Percentiles rank a stretch among this genome's conserved stretches.
phyloP scores from a whole-genome alignment of 2,888 invertebrate genomes.

The Gerosis bhagava region DNA sequence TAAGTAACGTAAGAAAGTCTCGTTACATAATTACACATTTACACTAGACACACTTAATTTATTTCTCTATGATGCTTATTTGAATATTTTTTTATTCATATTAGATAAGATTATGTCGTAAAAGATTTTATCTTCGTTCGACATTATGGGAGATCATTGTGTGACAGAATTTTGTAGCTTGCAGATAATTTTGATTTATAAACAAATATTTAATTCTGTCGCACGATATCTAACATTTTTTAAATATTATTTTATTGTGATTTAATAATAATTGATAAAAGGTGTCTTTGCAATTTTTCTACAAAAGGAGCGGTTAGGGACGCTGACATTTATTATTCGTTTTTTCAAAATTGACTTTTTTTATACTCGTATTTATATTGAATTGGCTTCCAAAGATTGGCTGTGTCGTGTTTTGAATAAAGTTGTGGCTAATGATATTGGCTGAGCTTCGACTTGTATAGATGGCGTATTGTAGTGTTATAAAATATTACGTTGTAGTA shows the following conservation, averaged over 20 bases:
- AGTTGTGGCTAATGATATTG: slow-evolving; percentile 9
- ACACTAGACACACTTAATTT: slow-evolving; percentile 1
- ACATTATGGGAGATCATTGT: too few relatives aligned
- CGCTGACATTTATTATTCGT: slow-evolving; percentile 9
- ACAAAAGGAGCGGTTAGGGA: slow-evolving; percentile 19
- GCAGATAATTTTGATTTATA: too few relatives aligned
- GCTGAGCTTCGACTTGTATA: background rate
- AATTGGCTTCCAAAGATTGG: slow-evolving; percentile 17
- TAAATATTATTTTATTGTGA: too few relatives aligned
- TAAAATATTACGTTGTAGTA: too few relatives aligned
- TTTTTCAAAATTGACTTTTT: slow-evolving; percentile 3
- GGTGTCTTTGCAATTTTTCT: slow-evolving; percentile 12
- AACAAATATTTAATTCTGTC: too few relatives aligned
- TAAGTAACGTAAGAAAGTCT: too few relatives aligned
- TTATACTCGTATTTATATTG: background rate
- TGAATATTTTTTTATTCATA: too few relatives aligned
- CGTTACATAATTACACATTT: slow-evolving; percentile 16
- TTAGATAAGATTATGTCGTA: too few relatives aligned
- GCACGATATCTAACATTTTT: too few relatives aligned
- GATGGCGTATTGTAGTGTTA: too few relatives aligned
- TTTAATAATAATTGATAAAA: slow-evolving; percentile 13
- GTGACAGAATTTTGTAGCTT: too few relatives aligned
- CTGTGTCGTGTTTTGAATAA: slow-evolving; percentile 20
- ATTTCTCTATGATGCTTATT: background rate
- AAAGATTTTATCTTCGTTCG: slow-evolving; percentile 11